Percentiles rank a stretch among this genome's conserved stretches.
Conservation (phyloP, 2,113 vertebrate genomes). For the Sinocyclocheilus anophthalmus region DNA sequence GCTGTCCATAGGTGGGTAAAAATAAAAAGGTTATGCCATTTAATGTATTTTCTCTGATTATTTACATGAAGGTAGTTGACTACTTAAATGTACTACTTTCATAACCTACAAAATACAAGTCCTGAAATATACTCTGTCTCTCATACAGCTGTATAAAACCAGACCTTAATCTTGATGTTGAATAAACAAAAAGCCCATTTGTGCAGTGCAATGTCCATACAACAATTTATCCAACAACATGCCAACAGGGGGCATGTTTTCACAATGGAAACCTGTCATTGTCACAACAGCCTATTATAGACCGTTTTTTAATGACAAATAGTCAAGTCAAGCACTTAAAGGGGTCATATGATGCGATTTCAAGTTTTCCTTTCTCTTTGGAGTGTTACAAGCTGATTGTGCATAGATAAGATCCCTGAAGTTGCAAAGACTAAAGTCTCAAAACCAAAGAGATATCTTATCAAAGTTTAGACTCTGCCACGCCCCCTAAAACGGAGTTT, state of each 20-base stretch:
- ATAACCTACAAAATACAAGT: not conserved
- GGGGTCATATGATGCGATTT: no score
- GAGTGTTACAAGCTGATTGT: no score
- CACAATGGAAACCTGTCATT: not conserved
- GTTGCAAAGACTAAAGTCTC: no score
- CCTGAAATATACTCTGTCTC: not conserved
- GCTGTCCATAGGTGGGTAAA: not conserved
- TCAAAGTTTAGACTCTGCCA: no score
- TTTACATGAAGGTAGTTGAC: not conserved
- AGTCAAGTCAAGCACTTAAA: not conserved
- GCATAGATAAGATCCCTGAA: no score
- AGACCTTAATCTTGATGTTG: not conserved
- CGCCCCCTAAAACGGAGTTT: no score
- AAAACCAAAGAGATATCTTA: no score
- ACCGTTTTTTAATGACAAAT: not conserved
- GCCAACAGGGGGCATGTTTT: not conserved
- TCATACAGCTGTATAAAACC: not conserved
- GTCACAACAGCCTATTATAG: not conserved
- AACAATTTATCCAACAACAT: not conserved
- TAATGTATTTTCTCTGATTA: not conserved
- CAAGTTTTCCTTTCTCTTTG: no score
- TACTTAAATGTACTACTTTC: not conserved
- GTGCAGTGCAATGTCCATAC: not conserved
- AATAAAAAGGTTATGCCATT: constrained; percentile 4
- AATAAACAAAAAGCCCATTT: not conserved